These are phyloP conservation scores for Rotaria sp. DNA, from an alignment of 2,888 invertebrate species.

Conservation along the genomic window DNA sequence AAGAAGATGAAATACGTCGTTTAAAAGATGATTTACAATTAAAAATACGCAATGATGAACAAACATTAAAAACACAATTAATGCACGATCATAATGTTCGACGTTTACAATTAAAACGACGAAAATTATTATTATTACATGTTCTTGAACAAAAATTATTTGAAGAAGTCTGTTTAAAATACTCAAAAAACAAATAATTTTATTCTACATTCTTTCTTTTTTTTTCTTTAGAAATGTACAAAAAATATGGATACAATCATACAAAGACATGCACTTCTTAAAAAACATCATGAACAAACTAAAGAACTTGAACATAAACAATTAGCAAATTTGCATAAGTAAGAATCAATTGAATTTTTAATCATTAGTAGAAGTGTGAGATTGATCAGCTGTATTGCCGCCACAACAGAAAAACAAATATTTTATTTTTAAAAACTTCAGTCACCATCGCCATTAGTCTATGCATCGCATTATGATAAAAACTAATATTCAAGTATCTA, in stretches of 20 bases:
- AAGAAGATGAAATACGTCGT: slow-evolving; percentile 13
- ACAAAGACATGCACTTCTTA: not conserved
- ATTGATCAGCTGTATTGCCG: no score
- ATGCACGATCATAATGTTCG: slow-evolving; percentile 18
- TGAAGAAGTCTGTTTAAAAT: not conserved
- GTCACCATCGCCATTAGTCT: no score
- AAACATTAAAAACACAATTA: slow-evolving; percentile 20
- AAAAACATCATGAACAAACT: slow-evolving; percentile 9
- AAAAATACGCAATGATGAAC: not conserved
- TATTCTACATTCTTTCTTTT: not conserved
- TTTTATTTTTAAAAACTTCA: no score
- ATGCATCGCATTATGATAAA: no score
- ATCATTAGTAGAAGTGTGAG: no score
- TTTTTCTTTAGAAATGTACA: not conserved
- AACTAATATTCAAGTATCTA: no score
- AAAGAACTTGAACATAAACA: slow-evolving; percentile 25
- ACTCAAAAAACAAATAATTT: no score
- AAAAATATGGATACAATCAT: slow-evolving; percentile 6
- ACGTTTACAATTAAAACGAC: slow-evolving; percentile 4
- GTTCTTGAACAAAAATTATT: slow-evolving; percentile 1
- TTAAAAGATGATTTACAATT: slow-evolving; percentile 24
- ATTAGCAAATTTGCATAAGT: not conserved
- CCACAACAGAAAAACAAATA: no score
- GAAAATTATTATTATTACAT: slow-evolving; percentile 15
- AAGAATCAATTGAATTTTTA: not conserved